Evolutionary conservation across 2,113 vertebrate species (phyloP).

Genomic region (Brachypteracias leptosomus): DNA sequence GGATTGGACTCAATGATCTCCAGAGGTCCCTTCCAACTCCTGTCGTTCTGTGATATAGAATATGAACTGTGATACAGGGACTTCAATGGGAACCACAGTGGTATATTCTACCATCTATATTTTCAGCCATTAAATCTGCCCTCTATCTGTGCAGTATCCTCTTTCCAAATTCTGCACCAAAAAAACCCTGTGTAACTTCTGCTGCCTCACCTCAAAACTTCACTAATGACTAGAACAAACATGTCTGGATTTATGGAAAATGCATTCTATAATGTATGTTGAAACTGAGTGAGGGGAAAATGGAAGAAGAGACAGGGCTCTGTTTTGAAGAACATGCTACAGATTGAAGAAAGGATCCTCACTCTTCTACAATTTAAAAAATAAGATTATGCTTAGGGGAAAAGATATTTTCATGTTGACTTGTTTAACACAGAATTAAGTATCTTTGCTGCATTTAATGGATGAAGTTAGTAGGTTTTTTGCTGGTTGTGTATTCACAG

Average conservation of each 20-base stretch:
- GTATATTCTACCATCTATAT: not conserved
- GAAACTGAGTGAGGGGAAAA: not conserved
- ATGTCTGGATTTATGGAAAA: not conserved
- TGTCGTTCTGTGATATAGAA: not conserved
- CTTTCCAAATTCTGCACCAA: not conserved
- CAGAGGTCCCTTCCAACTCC: too few relatives aligned
- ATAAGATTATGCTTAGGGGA: not conserved
- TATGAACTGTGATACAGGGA: not conserved
- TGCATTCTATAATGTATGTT: not conserved
- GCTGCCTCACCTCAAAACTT: not conserved
- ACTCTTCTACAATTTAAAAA: not conserved
- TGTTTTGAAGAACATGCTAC: not conserved
- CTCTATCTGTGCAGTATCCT: accelerated
- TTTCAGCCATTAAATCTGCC: not conserved
- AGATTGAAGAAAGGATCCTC: not conserved
- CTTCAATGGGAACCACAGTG: not conserved
- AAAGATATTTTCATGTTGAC: not conserved
- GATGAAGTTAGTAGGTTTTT: not conserved
- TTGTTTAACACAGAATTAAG: not conserved
- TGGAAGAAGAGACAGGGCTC: not conserved
- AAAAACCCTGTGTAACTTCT: not conserved
- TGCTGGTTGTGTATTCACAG: slow-evolving; percentile 71
- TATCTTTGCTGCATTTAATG: slow-evolving; percentile 16
- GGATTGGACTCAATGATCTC: too few relatives aligned
- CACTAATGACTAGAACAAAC: not conserved